These are phyloP conservation scores for Archaeoteleia sp. DNA, from an alignment of 2,888 invertebrate species.

Conservation along the genomic window DNA sequence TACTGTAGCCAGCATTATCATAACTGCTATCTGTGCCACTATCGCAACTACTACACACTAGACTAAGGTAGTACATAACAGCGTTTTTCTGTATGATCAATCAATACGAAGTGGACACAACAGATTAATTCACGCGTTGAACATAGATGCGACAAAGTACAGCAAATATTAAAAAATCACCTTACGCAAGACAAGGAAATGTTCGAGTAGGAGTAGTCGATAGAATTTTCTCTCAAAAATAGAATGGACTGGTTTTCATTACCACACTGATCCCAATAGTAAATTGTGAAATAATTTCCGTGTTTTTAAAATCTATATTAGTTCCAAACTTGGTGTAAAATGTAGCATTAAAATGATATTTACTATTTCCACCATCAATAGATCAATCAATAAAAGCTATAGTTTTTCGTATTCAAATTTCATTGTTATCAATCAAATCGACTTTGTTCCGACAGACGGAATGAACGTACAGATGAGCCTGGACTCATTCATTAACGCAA, in stretches of 20 bases:
- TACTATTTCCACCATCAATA: neutral
- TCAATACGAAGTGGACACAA: neutral
- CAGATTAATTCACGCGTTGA: neutral
- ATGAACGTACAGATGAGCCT: neutral
- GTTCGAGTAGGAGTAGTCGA: too few relatives aligned
- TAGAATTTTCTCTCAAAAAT: too few relatives aligned
- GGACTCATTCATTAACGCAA: neutral
- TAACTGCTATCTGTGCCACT: conserved; percentile 47
- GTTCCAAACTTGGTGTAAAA: too few relatives aligned
- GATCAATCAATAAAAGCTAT: neutral
- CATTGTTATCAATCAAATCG: neutral
- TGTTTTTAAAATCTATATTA: too few relatives aligned
- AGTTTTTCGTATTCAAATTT: neutral
- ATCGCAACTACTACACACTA: conserved; percentile 58
- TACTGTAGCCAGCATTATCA: conserved; percentile 41
- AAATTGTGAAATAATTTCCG: too few relatives aligned
- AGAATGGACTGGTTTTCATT: too few relatives aligned
- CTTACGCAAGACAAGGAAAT: too few relatives aligned
- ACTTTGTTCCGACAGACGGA: neutral
- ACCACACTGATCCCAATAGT: too few relatives aligned
- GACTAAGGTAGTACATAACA: conserved; percentile 64
- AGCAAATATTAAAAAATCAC: too few relatives aligned
- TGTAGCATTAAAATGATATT: neutral
- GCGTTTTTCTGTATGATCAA: conserved; percentile 8
- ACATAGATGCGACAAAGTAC: too few relatives aligned